Evolutionary conservation across 2,888 invertebrate species (phyloP).

Genomic region (Graphium colonna): DNA sequence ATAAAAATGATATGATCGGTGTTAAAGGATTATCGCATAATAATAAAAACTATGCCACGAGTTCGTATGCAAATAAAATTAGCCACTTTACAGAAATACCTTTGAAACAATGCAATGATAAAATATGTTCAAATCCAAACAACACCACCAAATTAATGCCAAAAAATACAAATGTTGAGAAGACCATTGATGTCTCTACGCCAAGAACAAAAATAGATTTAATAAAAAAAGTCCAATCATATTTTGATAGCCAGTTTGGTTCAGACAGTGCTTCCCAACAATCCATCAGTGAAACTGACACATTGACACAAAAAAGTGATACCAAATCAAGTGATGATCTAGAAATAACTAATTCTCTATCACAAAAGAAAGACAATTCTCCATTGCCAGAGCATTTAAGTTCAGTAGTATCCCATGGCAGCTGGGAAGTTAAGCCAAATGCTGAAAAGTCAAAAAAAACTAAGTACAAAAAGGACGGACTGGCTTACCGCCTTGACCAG

Average conservation of each 20-base stretch:
- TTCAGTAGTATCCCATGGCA: constrained; percentile 7
- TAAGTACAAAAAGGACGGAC: constrained; percentile 68
- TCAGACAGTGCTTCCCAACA: constrained; percentile 51
- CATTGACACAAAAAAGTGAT: constrained; percentile 43
- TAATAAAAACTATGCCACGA: not conserved
- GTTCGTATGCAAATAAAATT: constrained; percentile 2
- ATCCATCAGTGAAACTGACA: constrained; percentile 59
- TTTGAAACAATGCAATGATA: not conserved
- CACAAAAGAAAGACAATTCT: constrained; percentile 32
- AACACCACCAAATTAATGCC: not conserved
- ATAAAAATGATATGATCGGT: constrained; percentile 4
- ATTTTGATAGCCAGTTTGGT: constrained; percentile 58
- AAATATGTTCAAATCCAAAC: not conserved
- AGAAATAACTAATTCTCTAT: constrained; percentile 46
- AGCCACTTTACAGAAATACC: not conserved
- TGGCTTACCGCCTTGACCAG: constrained; percentile 61
- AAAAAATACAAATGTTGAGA: not conserved
- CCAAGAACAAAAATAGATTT: constrained; percentile 31
- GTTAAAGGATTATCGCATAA: not conserved
- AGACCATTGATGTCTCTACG: not conserved
- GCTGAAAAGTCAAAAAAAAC: constrained; percentile 45
- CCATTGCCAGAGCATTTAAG: constrained; percentile 10
- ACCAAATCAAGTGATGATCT: constrained; percentile 49
- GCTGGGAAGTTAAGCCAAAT: constrained; percentile 27
- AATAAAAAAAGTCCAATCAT: constrained; percentile 49